Evolutionary conservation across 35 echinoderm and acorn worm genomes (phyloP), one percentile per base, ranked within the genome.

Genomic region (Acanthaster planci): DNA sequence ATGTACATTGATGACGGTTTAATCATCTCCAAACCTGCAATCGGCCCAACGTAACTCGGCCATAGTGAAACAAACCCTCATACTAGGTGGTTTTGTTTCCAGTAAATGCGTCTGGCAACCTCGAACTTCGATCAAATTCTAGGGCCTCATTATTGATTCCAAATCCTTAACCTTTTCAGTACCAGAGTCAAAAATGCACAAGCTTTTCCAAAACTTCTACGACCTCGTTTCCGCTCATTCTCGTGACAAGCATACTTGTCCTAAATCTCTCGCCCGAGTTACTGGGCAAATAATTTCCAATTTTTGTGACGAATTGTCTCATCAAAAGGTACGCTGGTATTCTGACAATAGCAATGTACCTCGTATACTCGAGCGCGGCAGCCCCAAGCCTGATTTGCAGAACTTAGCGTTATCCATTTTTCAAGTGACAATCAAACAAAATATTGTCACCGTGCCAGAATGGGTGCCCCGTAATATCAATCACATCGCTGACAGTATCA

Each of bases 1-100:
- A 81, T 81, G 12, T 81, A 17, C 79, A 81, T 81, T 19, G 79
- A 81, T 23, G 79, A 81, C 26, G 79, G 79, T 51, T 37, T 80
- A 22, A 81, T 81, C 36, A 26, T 81, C 79, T 2, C 50, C 79
- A 7, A 53, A n/a, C 21, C 32, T 53, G 5, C 40, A n/a, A 26
- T 53, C 42, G 15, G 42, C 79, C n/a, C 3, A 53, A 32, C 18
- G 21, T 21, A 81, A 81, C 55, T 27, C 19, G 30, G 55, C 29
- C 17, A 42, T 67, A 67, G 82, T 81, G 32, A 40, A 54, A 23
- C 42, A 81, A 21, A 50, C 79, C 0, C 32, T 81, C 16, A 35
- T 35, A 1, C 79, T 40, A 7, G 55, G 79, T 31, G 51, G 42
- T 9, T 81, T 81, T 81, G 79, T 81, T 30, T 51, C 51, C 21